These are phyloP conservation scores for Dolomedes plantarius DNA, from an alignment of 2,888 invertebrate species.

Conservation along the genomic window DNA sequence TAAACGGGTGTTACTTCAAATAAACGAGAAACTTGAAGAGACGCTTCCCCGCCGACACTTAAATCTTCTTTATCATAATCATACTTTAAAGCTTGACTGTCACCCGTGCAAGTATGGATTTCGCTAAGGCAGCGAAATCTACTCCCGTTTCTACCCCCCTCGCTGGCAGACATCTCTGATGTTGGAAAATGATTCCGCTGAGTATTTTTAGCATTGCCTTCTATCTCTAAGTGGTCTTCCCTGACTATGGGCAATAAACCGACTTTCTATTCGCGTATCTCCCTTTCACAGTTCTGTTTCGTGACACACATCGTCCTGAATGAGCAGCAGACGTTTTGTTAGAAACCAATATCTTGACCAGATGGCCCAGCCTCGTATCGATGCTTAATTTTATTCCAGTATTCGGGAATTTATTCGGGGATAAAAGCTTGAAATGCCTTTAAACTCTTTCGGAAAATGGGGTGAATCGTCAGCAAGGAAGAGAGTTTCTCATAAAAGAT, in stretches of 20 bases:
- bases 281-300: not conserved
- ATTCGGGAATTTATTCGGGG: too few relatives aligned
- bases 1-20: not conserved
- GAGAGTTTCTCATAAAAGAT: too few relatives aligned
- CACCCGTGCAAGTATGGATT: not conserved
- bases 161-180: not conserved
- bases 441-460: too few relatives aligned
- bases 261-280: constrained; percentile 50
- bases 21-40: not conserved
- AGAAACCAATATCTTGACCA: too few relatives aligned
- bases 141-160: not conserved
- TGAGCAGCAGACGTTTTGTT: too few relatives aligned
- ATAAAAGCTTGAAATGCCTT: too few relatives aligned
- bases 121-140: not conserved
- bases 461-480: too few relatives aligned
- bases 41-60: not conserved
- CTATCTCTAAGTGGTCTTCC: constrained; percentile 22
- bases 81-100: not conserved
- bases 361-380: too few relatives aligned
- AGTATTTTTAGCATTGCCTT: constrained; percentile 39
- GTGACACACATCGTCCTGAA: too few relatives aligned
- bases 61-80: not conserved
- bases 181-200: constrained; percentile 20
- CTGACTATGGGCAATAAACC: constrained; percentile 35
- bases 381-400: too few relatives aligned